phyloP scores from a whole-genome alignment of 2,888 invertebrate genomes.

The Ceraclea dissimilis region DNA sequence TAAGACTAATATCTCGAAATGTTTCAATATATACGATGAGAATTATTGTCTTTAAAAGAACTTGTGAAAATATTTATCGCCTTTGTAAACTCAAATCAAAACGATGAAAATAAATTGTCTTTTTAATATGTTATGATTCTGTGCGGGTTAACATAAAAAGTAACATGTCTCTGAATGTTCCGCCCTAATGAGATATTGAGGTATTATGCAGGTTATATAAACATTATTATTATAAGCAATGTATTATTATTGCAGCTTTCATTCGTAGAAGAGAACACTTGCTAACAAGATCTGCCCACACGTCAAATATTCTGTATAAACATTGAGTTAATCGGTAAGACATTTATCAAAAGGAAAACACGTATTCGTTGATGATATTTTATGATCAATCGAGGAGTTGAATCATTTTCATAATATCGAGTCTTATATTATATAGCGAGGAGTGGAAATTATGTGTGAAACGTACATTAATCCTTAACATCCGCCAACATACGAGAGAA shows the following conservation, averaged over 20 bases:
- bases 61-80: too few species aligned
- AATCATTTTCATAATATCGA: background rate
- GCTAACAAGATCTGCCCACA: constrained; percentile 1
- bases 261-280: background rate
- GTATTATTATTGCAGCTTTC: background rate
- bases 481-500: background rate
- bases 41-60: too few species aligned
- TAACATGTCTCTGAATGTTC: too few species aligned
- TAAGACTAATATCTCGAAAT: too few species aligned
- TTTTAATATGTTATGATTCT: too few species aligned
- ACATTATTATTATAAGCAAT: background rate
- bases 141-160: too few species aligned
- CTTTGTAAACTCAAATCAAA: too few species aligned
- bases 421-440: background rate
- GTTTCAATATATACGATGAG: too few species aligned
- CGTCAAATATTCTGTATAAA: background rate
- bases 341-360: background rate
- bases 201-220: background rate
- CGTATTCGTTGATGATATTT: background rate
- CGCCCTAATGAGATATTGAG: too few species aligned
- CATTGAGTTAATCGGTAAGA: background rate
- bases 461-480: background rate
- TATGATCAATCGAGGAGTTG: background rate
- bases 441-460: background rate
- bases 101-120: too few species aligned